Evolutionary conservation across 2,888 invertebrate genomes (phyloP).

Genomic region (Thelaira solivaga): DNA sequence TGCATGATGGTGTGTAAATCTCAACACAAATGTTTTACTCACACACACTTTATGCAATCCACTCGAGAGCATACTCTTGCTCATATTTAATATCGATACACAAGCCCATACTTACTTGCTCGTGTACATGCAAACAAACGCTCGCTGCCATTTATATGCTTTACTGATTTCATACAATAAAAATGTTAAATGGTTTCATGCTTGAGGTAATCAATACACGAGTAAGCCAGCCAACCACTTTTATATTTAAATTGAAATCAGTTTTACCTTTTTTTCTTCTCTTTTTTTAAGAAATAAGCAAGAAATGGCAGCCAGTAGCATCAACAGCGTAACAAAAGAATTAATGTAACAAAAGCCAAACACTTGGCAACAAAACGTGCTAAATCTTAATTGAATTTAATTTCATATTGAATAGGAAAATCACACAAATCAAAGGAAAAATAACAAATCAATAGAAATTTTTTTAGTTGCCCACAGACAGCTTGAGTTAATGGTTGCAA

Average conservation of each 20-base stretch:
- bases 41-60: neutral
- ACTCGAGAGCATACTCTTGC: neutral
- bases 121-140: constrained; percentile 1
- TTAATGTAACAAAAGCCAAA: constrained; percentile 5
- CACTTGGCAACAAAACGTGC: constrained; percentile 37
- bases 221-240: too few relatives aligned
- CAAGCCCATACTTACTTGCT: too few relatives aligned
- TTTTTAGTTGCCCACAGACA: neutral
- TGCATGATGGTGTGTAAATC: constrained; percentile 5
- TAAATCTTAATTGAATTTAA: constrained; percentile 43
- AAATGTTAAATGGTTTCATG: constrained; percentile 55
- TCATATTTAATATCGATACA: too few relatives aligned
- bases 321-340: neutral
- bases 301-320: neutral
- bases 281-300: neutral
- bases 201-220: constrained; percentile 42
- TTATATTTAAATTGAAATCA: constrained; percentile 45
- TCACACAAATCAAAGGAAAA: neutral
- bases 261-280: neutral
- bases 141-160: constrained; percentile 43
- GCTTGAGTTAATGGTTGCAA: too few relatives aligned
- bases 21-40: constrained; percentile 18
- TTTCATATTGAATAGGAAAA: constrained; percentile 20
- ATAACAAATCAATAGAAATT: too few relatives aligned
- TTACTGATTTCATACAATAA: constrained; percentile 53